Base-by-base conservation (phyloP, 2,888 invertebrate genomes). In the Clusia tigrina region DNA sequence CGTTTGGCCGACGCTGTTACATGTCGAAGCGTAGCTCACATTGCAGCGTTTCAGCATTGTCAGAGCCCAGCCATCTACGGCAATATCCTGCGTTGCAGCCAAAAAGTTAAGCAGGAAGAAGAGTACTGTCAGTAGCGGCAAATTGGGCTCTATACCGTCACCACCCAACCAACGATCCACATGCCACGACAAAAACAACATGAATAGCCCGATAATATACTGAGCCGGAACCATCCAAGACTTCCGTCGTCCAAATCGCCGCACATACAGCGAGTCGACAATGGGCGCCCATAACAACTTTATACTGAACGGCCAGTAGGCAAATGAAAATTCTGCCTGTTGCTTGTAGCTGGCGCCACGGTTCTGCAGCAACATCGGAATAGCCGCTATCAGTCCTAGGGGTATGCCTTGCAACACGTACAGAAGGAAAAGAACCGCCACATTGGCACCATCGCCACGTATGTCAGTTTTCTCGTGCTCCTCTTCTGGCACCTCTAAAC, bases 21-120 rank as follows among this genome's bases (percentile, higher is more conserved):
- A 99, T 0, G 98, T 99, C 1, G 98, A 98, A 0, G 99, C 98
- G 86, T 98, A 96, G 1, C 95, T 96, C 2, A 99, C 96, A 85
- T 99, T 99, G 74, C 91, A 95, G 90, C 95, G 92, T 78, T 95
- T 94, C 1, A 99, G 86, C 96, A 99, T 99, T 0, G 98, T 99
- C 12, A 99, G 86, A 0, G 99, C 99, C 99, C 99, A 99, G 22
- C 99, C 99, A 86, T 99, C 99, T 0, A 99, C 98, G 17, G 97
- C 98, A 77, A 99, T 98, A 83, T 99, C 99, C 86, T 99, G 99
- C 1, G 99, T 99, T 1, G 99, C 98, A 3, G 98, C 98, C 74
- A 99, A 86, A 78, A 98, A 97, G 79, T 98, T 98, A 2, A 99
- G 86, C 60, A 89, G 86, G 81, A 98, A 93, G 85, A 99, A 99